Conservation (phyloP, 2,797 vertebrate genomes). For the Bucorvus abyssinicus region DNA sequence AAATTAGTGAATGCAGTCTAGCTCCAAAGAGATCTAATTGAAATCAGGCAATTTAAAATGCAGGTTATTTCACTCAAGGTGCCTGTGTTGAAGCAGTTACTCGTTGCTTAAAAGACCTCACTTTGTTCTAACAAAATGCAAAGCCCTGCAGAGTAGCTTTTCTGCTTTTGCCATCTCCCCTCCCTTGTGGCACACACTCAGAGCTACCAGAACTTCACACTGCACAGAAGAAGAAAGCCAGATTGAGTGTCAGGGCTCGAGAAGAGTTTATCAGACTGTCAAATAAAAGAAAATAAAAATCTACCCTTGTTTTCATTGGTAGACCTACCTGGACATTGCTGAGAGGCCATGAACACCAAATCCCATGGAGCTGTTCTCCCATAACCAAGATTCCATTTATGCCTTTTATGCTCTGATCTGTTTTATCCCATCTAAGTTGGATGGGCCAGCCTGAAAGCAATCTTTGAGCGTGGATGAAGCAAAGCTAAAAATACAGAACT, state of each 20-base stretch:
- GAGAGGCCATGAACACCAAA: background rate
- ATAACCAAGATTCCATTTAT: background rate
- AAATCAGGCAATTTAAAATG: background rate
- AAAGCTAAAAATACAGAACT: background rate
- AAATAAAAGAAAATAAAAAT: background rate
- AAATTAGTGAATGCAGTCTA: background rate
- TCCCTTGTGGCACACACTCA: background rate
- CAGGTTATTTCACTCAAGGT: background rate
- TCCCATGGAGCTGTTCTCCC: accelerated
- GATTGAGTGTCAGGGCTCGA: background rate
- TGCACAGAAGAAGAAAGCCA: background rate
- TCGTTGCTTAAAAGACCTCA: background rate
- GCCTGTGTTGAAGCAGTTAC: background rate
- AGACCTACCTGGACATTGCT: background rate
- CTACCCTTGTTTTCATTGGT: background rate
- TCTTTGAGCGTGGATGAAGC: background rate
- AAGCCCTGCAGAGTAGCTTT: background rate
- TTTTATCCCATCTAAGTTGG: background rate
- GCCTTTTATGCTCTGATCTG: background rate
- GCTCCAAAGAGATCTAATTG: background rate
- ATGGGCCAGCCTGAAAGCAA: background rate
- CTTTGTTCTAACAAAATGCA: background rate
- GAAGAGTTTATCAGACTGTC: background rate
- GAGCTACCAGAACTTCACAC: background rate
- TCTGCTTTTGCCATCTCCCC: background rate